Conservation (phyloP, 2,113 vertebrate genomes). For the Mungos mungo region DNA sequence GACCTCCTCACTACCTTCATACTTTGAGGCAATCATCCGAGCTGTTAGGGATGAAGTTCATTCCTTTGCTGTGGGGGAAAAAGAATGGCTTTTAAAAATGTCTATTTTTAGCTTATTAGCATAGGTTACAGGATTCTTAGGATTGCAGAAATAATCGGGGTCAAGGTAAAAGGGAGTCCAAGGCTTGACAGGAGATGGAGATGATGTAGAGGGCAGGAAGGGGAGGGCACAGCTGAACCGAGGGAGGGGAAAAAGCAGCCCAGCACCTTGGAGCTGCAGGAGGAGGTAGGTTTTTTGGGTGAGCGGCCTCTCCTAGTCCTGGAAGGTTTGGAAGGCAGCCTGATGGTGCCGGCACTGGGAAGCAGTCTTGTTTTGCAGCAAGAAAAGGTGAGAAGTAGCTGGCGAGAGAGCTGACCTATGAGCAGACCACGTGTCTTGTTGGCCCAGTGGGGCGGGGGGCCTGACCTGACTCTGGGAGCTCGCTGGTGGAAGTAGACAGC, state of each 20-base stretch:
- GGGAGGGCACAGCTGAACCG: neutral
- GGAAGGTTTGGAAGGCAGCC: neutral
- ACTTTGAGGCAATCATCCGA: neutral
- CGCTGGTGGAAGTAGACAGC: accelerated
- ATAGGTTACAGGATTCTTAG: neutral
- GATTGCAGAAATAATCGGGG: neutral
- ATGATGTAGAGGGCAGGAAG: neutral
- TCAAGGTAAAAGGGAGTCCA: neutral
- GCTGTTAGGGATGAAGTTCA: neutral
- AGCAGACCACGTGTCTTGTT: neutral
- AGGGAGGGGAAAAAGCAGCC: neutral
- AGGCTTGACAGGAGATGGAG: neutral
- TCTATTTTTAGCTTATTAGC: neutral
- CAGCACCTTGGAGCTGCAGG: neutral
- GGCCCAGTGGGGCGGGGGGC: neutral
- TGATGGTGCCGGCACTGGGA: neutral
- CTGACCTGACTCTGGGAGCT: neutral
- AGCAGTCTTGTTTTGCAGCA: neutral
- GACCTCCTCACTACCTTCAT: neutral
- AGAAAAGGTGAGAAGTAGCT: neutral
- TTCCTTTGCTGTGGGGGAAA: neutral
- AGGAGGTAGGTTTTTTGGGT: neutral
- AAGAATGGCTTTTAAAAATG: neutral
- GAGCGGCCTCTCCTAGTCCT: neutral
- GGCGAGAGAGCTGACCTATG: neutral